Conservation (phyloP, 1,140 invertebrate species). For the Nasonia vitripennis region DNA sequence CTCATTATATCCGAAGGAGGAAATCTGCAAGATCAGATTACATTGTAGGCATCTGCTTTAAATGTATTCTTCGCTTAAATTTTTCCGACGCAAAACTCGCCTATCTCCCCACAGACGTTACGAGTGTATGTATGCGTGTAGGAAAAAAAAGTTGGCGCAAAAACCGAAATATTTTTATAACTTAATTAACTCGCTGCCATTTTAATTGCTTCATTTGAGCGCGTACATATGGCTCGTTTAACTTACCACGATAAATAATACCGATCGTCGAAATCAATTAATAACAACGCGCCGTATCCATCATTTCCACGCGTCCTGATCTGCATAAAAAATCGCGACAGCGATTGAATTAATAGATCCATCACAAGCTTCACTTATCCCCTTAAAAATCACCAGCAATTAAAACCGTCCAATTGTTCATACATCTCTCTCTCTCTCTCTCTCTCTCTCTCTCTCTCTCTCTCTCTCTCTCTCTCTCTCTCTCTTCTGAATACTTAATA, state of each 20-base stretch:
- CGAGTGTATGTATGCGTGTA: background rate
- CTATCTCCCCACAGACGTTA: background rate
- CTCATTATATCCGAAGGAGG: conserved; percentile 10
- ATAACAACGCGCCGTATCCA: background rate
- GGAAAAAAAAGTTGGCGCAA: background rate
- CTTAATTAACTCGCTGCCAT: background rate
- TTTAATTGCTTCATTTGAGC: background rate
- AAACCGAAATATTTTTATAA: background rate
- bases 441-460: too few species aligned
- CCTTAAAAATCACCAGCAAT: background rate
- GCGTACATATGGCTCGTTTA: background rate
- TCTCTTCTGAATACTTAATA: background rate
- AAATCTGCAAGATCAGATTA: conserved; percentile 27
- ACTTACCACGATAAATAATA: background rate
- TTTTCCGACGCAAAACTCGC: background rate
- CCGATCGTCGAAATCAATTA: background rate
- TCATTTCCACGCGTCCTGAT: background rate
- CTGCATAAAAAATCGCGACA: background rate
- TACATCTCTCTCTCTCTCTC: background rate
- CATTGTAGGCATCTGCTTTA: conserved; percentile 15
- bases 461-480: too few species aligned
- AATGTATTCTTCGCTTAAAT: background rate
- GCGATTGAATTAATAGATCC: background rate
- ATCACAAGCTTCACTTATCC: background rate
- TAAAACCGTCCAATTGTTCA: background rate